Evolutionary conservation across 92 coral and sea anemone genomes (phyloP), one percentile per base, ranked within the genome.

Genomic region (Bergia sp.): DNA sequence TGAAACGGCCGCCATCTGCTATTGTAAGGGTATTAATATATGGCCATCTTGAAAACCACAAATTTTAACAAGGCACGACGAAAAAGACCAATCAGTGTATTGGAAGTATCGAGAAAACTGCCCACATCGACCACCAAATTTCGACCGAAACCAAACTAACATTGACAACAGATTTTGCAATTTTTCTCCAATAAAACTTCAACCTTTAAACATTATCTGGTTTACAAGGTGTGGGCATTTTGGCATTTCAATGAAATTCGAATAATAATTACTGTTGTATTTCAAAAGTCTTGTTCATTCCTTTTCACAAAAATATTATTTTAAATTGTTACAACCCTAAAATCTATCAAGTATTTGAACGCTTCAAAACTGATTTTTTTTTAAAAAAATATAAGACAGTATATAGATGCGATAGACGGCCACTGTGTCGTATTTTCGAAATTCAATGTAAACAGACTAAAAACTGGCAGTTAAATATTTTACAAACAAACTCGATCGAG

Each of bases 161-260:
- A 67, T 39, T 38, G 40, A 29, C 10, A 41, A 77, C 50, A 58
- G 23, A 37, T 45, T 84, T 84, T 71, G 43, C 61, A 69, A 71
- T 61, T 73, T 45, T 84, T 71, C 87, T 84, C 43, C 87, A 44
- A 69, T 69, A 84, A 84, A 84, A 84, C 79, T 42, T 69, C 79
- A 84, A 84, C 58, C 45, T 84, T 84, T 84, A 84, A 84, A 84
- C 40, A 69, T 49, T 84, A 84, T 84, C 79, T 71, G 79, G 77
- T 84, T 84, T 84, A 84, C 64, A 73, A 84, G 87, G 87, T 84
- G 87, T 84, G 87, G 87, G 87, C 87, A 84, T 84, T 84, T 84
- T 84, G 87, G 87, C 66, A 84, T 69, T 84, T 84, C 78, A 84
- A 84, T 84, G 79, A 84, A 84, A 69, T 84, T 69, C 79, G 79